Percentiles rank a stretch among this genome's conserved stretches.
phyloP scores from a whole-genome alignment of 2,113 vertebrate species.

The Neolamprologus caudopunctatus region DNA sequence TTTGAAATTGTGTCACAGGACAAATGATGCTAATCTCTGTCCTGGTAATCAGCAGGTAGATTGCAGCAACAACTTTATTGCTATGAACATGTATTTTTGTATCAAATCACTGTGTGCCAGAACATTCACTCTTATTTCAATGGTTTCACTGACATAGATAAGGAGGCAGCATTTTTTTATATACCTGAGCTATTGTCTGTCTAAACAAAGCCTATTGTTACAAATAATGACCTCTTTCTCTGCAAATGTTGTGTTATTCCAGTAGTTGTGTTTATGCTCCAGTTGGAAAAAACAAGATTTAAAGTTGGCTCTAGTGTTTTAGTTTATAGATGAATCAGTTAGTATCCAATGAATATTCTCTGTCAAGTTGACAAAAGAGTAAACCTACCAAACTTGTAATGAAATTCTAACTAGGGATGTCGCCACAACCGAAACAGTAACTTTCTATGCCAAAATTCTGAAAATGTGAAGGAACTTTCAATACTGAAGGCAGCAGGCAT shows the following conservation, averaged over 20 bases:
- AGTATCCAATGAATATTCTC: too few species aligned
- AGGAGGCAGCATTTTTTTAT: background rate
- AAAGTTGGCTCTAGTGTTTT: background rate
- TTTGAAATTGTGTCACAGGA: background rate
- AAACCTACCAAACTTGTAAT: background rate
- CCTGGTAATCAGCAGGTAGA: background rate
- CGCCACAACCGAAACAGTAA: background rate
- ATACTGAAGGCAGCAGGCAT: background rate
- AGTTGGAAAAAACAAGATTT: background rate
- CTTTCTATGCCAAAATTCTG: background rate
- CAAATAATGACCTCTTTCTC: background rate
- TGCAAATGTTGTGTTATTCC: background rate
- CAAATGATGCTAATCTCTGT: background rate
- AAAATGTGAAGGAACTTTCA: background rate
- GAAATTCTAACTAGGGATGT: background rate
- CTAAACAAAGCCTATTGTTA: background rate
- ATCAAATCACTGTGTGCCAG: background rate
- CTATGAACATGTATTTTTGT: background rate
- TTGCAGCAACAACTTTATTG: background rate
- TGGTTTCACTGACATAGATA: background rate
- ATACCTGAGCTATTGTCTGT: background rate
- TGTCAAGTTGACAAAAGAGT: background rate
- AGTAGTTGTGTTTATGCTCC: background rate
- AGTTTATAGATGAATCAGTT: background rate
- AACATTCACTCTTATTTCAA: background rate